Base-by-base conservation (phyloP, 2,888 invertebrate genomes). In the Pollenia amentaria region DNA sequence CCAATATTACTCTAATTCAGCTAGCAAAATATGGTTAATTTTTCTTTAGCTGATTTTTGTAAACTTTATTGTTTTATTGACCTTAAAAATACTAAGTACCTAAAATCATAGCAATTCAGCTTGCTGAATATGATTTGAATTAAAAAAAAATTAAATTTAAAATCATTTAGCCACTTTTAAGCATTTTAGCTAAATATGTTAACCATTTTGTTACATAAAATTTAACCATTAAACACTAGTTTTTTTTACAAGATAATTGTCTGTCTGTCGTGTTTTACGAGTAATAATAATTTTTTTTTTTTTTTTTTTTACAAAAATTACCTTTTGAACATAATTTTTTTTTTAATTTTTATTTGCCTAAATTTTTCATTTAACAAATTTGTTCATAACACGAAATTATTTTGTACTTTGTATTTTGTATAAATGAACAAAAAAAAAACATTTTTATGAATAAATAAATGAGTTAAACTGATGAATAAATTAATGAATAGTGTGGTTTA, bases 351-450 rank as follows among this genome's bases (percentile, higher is more conserved):
- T 14, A 16, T 67, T 48, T 44, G 46, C 44, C 14, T 21, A 69
- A 60, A 72, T 72, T 53, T 73, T 81, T 62, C 48, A 67, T 46
- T 82, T 86, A 86, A 86, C 86, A 86, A 86, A 86, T 86, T 83
- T 83, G 86, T 75, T 69, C 57, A 70, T 44, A 83, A 60, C 86
- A 86, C 65, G 83, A 83, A 72, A 53, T 67, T 73, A 72, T 67
- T 79, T 79, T 62, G 46, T 60, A 67, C n/a, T 16, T 42, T 38
- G 29, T 29, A 16, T 70, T 57, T 76, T 53, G 14, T 29, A 73
- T 29, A 51, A 64, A 64, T 51, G 38, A 78, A 78, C 18, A 55
- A 55, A 38, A 29, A 29, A 29, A 3, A 3, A 29, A 29, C 29
- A 29, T 53, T 60, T 29, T 75, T 46, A 55, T 29, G 11, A 53